phyloP scores from a whole-genome alignment of 2,113 vertebrate species.

The Chelonoidis abingdonii region DNA sequence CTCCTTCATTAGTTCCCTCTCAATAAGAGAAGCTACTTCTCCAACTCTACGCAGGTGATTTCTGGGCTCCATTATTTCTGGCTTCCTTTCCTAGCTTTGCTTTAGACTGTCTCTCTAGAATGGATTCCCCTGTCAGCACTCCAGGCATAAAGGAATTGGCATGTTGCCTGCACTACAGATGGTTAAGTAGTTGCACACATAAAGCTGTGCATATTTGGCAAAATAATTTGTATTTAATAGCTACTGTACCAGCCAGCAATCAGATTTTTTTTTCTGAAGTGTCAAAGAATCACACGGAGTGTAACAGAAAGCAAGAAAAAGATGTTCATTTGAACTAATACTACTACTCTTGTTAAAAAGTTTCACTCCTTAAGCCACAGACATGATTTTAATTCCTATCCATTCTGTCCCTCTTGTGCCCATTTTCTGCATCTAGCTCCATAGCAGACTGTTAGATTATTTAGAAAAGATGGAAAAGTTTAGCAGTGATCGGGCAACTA shows the following conservation, averaged over 20 bases:
- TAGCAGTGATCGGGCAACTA: too few relatives aligned
- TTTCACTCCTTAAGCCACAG: neutral
- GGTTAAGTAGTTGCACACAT: neutral
- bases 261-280: neutral
- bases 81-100: neutral
- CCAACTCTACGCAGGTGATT: neutral
- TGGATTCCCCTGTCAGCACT: neutral
- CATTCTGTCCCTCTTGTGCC: neutral
- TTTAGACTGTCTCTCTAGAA: neutral
- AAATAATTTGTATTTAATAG: neutral
- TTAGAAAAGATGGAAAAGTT: neutral
- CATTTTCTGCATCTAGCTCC: neutral
- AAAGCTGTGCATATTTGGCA: neutral
- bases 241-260: neutral
- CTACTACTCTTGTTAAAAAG: neutral
- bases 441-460: neutral
- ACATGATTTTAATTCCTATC: neutral
- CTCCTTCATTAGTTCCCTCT: neutral
- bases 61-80: neutral
- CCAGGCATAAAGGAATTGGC: neutral
- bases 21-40: neutral
- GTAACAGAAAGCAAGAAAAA: neutral
- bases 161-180: neutral
- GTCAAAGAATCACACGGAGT: neutral
- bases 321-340: neutral